These are phyloP conservation scores for Triplophysa bombifrons DNA, from an alignment of 2,797 vertebrate species.

Conservation along the genomic window DNA sequence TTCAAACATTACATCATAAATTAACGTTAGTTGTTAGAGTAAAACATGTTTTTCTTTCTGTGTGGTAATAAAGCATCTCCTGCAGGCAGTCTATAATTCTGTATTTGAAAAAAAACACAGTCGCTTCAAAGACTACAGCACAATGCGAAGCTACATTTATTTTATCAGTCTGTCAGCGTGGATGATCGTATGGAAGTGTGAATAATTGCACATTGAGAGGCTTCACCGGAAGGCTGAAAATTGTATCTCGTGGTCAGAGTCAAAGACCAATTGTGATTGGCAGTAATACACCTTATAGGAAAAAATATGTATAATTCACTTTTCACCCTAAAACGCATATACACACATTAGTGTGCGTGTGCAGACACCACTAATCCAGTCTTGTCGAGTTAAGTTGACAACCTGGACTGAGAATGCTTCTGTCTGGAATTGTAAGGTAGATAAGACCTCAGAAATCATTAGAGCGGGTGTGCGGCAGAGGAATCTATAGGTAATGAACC, in stretches of 20 bases:
- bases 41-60: neutral
- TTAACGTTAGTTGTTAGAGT: neutral
- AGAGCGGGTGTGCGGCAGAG: neutral
- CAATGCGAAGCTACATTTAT: neutral
- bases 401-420: neutral
- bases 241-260: constrained; percentile 1
- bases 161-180: constrained; percentile 32
- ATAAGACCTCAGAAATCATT: constrained; percentile 8
- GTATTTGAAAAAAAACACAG: neutral
- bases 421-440: constrained; percentile 2
- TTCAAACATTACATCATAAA: neutral
- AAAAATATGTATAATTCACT: neutral
- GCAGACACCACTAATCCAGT: neutral
- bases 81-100: neutral
- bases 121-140: neutral
- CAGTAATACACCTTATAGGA: neutral
- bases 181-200: constrained; percentile 12
- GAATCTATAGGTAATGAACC: constrained; percentile 25
- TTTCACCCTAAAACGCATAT: constrained; percentile 1
- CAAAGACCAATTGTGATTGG: neutral
- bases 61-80: neutral
- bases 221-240: constrained; percentile 10
- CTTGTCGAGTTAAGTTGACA: neutral
- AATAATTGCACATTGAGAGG: constrained; percentile 4
- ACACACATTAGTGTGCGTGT: neutral